Conservation (phyloP, 2,113 vertebrate genomes). For the Leptobrachium ailaonicum region DNA sequence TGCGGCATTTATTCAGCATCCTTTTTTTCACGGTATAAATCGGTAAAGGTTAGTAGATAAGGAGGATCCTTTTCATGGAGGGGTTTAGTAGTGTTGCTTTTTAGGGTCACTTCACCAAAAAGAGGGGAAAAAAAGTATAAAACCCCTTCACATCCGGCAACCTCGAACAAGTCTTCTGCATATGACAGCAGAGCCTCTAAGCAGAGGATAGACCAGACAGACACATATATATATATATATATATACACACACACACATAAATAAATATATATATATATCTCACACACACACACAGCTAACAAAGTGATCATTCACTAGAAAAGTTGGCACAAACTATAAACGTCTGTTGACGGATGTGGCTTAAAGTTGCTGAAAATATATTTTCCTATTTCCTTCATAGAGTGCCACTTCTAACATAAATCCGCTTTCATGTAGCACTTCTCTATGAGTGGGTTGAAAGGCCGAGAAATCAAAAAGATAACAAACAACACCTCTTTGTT, state of each 20-base stretch:
- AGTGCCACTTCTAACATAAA: constrained; percentile 5
- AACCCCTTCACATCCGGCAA: too few species aligned
- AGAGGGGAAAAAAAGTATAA: too few species aligned
- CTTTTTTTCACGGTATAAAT: too few species aligned
- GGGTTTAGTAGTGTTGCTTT: too few species aligned
- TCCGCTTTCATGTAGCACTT: constrained; percentile 25
- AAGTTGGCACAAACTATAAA: background rate
- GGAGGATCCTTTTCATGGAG: too few species aligned
- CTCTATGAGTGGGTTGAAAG: constrained; percentile 24
- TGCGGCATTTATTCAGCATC: too few species aligned
- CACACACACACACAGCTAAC: background rate
- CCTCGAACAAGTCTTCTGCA: too few species aligned
- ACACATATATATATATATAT: background rate
- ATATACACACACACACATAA: background rate
- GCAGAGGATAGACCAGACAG: too few species aligned
- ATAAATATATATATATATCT: background rate
- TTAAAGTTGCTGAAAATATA: background rate
- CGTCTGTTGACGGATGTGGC: background rate
- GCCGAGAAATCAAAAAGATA: constrained; percentile 25
- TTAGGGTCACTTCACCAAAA: too few species aligned
- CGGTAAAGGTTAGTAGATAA: too few species aligned
- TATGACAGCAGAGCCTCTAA: too few species aligned
- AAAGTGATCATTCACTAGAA: background rate
- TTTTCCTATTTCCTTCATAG: constrained; percentile 4
- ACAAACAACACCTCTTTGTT: constrained; percentile 13